phyloP scores from a whole-genome alignment of 2,113 vertebrate species.

The Aphyosemion australe region DNA sequence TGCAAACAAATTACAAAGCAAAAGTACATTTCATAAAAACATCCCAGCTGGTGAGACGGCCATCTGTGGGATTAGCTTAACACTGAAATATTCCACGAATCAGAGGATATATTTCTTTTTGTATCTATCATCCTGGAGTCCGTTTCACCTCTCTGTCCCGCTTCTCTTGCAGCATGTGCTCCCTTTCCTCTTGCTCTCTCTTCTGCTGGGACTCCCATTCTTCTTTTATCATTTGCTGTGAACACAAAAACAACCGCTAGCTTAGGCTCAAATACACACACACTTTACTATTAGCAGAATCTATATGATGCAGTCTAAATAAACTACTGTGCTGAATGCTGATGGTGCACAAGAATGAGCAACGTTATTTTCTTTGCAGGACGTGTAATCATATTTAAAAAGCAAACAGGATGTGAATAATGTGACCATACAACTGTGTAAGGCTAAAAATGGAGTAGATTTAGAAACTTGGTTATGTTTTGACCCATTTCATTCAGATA shows the following conservation, averaged over 20 bases:
- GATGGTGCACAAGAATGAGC: too few relatives aligned
- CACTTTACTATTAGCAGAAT: background rate
- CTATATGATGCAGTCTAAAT: background rate
- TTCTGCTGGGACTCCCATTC: slow-evolving; percentile 94
- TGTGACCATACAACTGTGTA: too few relatives aligned
- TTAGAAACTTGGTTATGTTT: too few relatives aligned
- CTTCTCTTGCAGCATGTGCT: slow-evolving; percentile 89
- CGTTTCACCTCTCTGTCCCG: slow-evolving; percentile 96
- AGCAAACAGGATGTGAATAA: too few relatives aligned
- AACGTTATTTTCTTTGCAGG: too few relatives aligned
- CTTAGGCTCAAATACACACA: background rate
- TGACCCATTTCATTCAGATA: too few relatives aligned
- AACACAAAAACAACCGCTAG: slow-evolving; percentile 11
- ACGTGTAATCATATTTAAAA: too few relatives aligned
- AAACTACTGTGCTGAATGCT: background rate
- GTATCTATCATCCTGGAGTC: slow-evolving; percentile 84
- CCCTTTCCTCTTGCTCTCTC: slow-evolving; percentile 85
- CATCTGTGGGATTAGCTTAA: background rate
- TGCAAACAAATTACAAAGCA: slow-evolving; percentile 19
- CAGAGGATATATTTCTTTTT: slow-evolving; percentile 86
- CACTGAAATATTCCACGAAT: slow-evolving; percentile 14
- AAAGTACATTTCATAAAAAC: slow-evolving; percentile 30
- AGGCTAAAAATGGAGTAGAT: too few relatives aligned
- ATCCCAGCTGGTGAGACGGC: background rate
- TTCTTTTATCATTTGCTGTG: slow-evolving; percentile 90